Evolutionary conservation across 2,113 vertebrate genomes (phyloP), one percentile per base, ranked within the genome.

Genomic region (Mus spicilegus): DNA sequence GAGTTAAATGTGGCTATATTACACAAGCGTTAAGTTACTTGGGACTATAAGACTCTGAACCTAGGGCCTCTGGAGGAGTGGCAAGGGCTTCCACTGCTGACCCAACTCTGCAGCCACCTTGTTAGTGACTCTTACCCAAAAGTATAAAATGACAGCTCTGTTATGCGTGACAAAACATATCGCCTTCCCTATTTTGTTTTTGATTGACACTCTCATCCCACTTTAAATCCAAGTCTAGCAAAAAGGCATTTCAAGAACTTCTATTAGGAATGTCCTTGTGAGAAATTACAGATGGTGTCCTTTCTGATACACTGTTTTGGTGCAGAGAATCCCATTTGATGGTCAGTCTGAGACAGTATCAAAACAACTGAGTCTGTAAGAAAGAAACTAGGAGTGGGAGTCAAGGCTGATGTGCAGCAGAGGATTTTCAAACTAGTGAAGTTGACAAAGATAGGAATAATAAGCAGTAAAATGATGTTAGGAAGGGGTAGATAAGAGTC

Each of bases 191-290:
- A 30, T 20, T 75, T 85, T 76, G 76, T 54, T 77, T 26, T 69
- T 87, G 26, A 93, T 17, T 42, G 81, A 39, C 85, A 90, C 9
- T 13, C 24, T 28, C 9, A 39, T 82, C 67, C 17, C 33, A 70
- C 49, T 77, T 97, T 42, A 63, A 77, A 96, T 89, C 22, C 16
- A 88, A 87, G 91, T 39, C 20, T 26, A 58, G 30, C 54, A 76
- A 67, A 24, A 61, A 94, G 56, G 24, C 72, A 42, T 58, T 65
- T 69, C 26, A 56, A 49, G 22, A 77, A 90, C 28, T 63, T 22
- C 20, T 28, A 13, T 46, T 14, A 65, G 3, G n/a, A 90, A 58
- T 28, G 56, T 75, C 30, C 58, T 77, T 88, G 24, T 76, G 69
- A 89, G 72, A 92, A 86, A 85, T 19, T 12, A 75, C 46, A 67